Evolutionary conservation across 2,888 invertebrate species (phyloP).

Genomic region (Notocelia uddmanniana): DNA sequence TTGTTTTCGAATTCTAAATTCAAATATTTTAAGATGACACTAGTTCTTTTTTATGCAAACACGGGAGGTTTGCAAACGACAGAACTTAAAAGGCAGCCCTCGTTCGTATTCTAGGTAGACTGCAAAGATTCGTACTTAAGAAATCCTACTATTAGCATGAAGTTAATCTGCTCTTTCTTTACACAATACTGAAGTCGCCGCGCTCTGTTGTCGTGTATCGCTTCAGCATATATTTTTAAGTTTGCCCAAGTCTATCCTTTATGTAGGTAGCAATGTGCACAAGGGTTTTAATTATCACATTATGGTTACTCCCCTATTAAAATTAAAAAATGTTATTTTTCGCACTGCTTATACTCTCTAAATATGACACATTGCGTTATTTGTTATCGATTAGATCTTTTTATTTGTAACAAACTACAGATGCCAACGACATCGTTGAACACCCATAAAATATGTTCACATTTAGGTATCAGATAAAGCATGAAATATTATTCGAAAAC

Average conservation of each 20-base stretch:
- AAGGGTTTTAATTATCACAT: no score
- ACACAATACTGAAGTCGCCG: constrained; percentile 49
- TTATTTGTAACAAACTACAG: not conserved
- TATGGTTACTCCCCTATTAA: no score
- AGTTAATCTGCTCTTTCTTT: not conserved
- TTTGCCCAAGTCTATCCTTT: constrained; percentile 4
- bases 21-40: no score
- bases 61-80: no score
- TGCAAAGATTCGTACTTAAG: constrained; percentile 8
- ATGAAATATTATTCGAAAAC: constrained; percentile 11
- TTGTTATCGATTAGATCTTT: not conserved
- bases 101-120: not conserved
- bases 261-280: not conserved
- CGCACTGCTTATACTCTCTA: constrained; percentile 49
- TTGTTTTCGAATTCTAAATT: no score
- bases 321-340: constrained; percentile 34
- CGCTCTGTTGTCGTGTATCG: constrained; percentile 48
- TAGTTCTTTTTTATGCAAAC: no score
- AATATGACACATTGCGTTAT: not conserved
- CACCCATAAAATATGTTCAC: constrained; percentile 17
- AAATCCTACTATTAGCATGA: constrained; percentile 5
- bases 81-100: no score
- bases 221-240: constrained; percentile 34
- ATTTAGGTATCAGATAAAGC: constrained; percentile 37
- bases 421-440: not conserved